Evolutionary conservation across 2,888 invertebrate species (phyloP).

Genomic region (Patella pellucida): DNA sequence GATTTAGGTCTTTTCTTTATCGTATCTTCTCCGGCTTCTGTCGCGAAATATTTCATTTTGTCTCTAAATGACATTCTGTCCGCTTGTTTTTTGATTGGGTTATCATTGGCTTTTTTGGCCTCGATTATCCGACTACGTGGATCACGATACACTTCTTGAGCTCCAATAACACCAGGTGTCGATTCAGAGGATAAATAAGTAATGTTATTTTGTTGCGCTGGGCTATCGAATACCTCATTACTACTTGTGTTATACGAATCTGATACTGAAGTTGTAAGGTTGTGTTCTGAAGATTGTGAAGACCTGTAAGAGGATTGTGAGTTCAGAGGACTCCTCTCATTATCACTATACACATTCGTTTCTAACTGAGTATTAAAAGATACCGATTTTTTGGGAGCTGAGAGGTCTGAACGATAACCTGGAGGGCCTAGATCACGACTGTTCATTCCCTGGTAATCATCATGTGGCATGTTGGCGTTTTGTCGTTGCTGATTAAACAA

Average conservation of each 20-base stretch:
- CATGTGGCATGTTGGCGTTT: conserved; percentile 16
- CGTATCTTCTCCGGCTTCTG: conserved; percentile 94
- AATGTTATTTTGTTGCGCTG: conserved; percentile 30
- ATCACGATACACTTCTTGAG: conserved; percentile 98
- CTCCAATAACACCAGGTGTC: conserved; percentile 96
- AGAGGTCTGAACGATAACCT: conserved; percentile 25
- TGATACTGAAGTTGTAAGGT: conserved; percentile 52
- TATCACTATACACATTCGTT: conserved; percentile 51
- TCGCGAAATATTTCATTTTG: conserved; percentile 99
- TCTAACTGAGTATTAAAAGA: conserved; percentile 71
- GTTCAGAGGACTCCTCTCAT: conserved; percentile 43
- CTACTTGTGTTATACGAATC: conserved; percentile 39
- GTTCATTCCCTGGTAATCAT: conserved; percentile 21
- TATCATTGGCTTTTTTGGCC: conserved; percentile 72
- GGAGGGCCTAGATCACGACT: conserved; percentile 18
- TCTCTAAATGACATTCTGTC: conserved; percentile 97
- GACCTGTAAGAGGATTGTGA: conserved; percentile 49
- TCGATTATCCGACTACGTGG: conserved; percentile 90
- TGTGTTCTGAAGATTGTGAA: conserved; percentile 65
- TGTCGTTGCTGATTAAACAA: conserved; percentile 21
- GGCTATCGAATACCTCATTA: conserved; percentile 42
- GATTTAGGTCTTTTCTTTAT: conserved; percentile 96
- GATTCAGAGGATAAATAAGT: conserved; percentile 73
- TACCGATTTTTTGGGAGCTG: conserved; percentile 69
- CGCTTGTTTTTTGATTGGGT: conserved; percentile 33